phyloP scores from a whole-genome alignment of 2,113 vertebrate species.

The Onychostruthus taczanowskii region DNA sequence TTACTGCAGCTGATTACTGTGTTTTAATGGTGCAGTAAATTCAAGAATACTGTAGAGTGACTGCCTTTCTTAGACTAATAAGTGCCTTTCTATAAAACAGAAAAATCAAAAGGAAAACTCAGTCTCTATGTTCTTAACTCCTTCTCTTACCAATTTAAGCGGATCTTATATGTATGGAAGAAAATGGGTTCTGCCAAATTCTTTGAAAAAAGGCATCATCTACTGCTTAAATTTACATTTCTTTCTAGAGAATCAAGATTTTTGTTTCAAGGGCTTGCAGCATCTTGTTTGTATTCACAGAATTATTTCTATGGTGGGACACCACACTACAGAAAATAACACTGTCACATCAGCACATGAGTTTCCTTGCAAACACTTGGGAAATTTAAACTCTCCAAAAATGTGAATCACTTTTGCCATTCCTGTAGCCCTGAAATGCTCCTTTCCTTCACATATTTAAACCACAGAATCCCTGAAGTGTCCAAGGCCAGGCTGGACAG shows the following conservation, averaged over 20 bases:
- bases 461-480: not conserved
- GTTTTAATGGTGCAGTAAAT: not conserved
- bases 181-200: not conserved
- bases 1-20: not conserved
- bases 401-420: not conserved
- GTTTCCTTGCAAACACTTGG: not conserved
- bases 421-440: not conserved
- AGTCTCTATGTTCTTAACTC: not conserved
- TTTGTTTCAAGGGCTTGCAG: not conserved
- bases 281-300: not conserved
- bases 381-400: not conserved
- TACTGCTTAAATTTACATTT: not conserved
- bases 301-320: not conserved
- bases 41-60: not conserved
- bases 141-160: not conserved
- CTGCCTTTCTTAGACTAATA: not conserved
- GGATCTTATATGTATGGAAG: not conserved
- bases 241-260: not conserved
- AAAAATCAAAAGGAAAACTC: not conserved
- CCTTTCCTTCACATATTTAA: not conserved
- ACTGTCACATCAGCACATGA: not conserved
- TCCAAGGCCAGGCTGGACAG: accelerated
- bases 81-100: not conserved
- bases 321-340: not conserved
- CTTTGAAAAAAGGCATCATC: not conserved